These are phyloP conservation scores for Nomia melanderi DNA, from an alignment of 1,140 invertebrate genomes.

Conservation along the genomic window DNA sequence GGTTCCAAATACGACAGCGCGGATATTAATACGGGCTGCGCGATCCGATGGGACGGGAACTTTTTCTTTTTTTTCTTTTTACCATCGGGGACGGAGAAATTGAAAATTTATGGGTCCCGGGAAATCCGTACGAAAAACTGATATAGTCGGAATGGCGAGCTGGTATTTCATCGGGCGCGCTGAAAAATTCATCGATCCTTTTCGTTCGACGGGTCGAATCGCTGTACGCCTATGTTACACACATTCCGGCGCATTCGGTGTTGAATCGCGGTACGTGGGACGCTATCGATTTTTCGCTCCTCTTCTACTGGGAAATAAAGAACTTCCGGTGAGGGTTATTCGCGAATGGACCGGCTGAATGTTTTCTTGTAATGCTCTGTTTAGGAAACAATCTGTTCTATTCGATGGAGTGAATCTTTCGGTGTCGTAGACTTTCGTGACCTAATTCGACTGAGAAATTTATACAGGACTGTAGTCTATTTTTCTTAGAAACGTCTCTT, in stretches of 20 bases:
- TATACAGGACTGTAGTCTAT: too few species aligned
- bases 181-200: conserved; percentile 16
- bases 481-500: too few species aligned
- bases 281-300: background rate
- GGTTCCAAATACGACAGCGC: conserved; percentile 12
- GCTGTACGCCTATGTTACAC: background rate
- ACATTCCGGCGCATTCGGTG: background rate
- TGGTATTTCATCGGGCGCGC: background rate
- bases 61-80: background rate
- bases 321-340: too few species aligned
- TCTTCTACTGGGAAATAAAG: too few species aligned
- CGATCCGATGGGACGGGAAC: conserved; percentile 8
- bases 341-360: too few species aligned
- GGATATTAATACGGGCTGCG: conserved; percentile 12
- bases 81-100: background rate
- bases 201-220: background rate
- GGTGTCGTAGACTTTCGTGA: too few species aligned
- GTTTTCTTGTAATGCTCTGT: too few species aligned
- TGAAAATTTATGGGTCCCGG: conserved; percentile 13
- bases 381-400: too few species aligned
- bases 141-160: background rate
- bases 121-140: conserved; percentile 5
- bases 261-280: background rate
- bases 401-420: too few species aligned
- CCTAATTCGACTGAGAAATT: too few species aligned